Percentiles rank a stretch among this genome's conserved stretches.
Conservation (phyloP, 2,797 vertebrate species). For the Ammospiza maritima region DNA sequence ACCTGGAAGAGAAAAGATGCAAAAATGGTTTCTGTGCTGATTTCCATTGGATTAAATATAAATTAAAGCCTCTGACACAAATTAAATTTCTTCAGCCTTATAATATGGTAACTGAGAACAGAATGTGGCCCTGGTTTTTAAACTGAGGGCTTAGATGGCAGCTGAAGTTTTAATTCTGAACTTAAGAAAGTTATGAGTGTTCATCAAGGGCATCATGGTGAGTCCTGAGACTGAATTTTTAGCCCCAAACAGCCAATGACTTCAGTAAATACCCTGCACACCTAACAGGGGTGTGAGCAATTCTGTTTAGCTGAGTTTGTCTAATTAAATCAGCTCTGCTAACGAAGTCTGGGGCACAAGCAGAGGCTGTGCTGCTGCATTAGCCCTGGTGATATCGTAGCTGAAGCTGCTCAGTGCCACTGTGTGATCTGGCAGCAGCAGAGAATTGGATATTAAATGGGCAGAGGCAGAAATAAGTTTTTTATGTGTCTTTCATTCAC, state of each 20-base stretch:
- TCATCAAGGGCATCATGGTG: background rate
- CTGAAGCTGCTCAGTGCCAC: background rate
- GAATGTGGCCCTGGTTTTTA: background rate
- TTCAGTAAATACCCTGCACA: background rate
- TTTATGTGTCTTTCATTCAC: background rate
- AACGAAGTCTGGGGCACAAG: background rate
- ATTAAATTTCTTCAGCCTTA: background rate
- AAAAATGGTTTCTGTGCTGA: background rate
- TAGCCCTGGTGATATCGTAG: background rate
- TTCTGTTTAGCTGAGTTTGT: background rate
- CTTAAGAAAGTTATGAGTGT: background rate
- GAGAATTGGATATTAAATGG: background rate
- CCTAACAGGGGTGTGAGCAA: background rate
- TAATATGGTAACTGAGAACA: background rate
- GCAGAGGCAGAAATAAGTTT: background rate
- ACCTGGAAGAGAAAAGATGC: background rate
- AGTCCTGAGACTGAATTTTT: background rate
- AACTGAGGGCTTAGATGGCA: background rate
- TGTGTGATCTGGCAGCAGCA: background rate
- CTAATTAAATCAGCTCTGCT: background rate
- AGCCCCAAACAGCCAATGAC: background rate
- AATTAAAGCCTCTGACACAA: background rate
- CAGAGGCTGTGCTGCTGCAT: background rate
- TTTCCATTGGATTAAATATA: background rate
- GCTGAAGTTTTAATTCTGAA: background rate